These are phyloP conservation scores for Cenopis cana DNA, from an alignment of 2,888 invertebrate genomes.

Conservation along the genomic window DNA sequence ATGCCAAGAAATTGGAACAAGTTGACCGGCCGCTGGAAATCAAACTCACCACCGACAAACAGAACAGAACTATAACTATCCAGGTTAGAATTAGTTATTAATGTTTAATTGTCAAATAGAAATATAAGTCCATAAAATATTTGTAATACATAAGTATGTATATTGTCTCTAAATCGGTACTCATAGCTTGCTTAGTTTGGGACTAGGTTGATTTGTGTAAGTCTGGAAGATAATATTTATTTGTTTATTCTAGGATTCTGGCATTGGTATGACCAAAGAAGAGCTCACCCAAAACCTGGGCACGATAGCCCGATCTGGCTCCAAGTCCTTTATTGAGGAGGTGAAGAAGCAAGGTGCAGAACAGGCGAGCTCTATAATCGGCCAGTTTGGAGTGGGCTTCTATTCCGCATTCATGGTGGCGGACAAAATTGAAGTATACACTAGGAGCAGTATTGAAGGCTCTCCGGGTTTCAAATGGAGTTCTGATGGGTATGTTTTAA, in stretches of 20 bases:
- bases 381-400: constrained; percentile 99
- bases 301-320: constrained; percentile 98
- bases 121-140: no score
- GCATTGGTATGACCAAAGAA: constrained; percentile 97
- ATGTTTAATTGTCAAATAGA: no score
- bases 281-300: constrained; percentile 96
- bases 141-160: no score
- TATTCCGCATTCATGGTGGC: constrained; percentile 99
- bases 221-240: background rate
- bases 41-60: constrained; percentile 94
- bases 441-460: constrained; percentile 87
- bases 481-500: constrained; percentile 91
- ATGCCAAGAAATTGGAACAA: constrained; percentile 79
- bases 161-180: no score
- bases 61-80: constrained; percentile 92
- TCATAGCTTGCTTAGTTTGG: no score
- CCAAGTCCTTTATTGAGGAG: constrained; percentile 96
- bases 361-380: constrained; percentile 92
- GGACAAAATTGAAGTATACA: constrained; percentile 96
- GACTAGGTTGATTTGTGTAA: no score
- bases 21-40: constrained; percentile 92
- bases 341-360: constrained; percentile 88
- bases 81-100: no score
- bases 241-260: constrained; percentile 88
- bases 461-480: constrained; percentile 93